These are phyloP conservation scores for Ophioninae sp. DNA, from an alignment of 2,888 invertebrate genomes.

Conservation along the genomic window DNA sequence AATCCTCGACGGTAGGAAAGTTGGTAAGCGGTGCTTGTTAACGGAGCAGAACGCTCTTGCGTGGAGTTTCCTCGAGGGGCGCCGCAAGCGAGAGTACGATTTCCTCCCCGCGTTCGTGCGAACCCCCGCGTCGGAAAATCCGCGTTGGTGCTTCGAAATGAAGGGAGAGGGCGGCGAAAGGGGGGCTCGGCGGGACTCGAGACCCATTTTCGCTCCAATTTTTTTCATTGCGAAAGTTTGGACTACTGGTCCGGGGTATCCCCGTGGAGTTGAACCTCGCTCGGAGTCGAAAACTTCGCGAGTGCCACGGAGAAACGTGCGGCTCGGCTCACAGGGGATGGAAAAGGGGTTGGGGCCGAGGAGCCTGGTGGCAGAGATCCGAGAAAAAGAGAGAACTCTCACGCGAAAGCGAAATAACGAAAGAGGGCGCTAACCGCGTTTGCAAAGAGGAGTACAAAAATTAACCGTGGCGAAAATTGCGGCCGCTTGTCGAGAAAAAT, in stretches of 20 bases:
- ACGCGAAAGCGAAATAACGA: not conserved
- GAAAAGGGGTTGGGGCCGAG: not conserved
- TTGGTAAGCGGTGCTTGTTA: conserved; percentile 62
- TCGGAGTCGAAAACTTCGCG: not conserved
- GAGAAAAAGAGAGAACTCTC: not conserved
- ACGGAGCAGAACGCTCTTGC: conserved; percentile 57
- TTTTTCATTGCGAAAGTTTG: not conserved
- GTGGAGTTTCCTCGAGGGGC: conserved; percentile 49
- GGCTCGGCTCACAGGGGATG: not conserved
- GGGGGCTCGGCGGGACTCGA: conserved; percentile 42
- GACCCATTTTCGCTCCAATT: conserved; percentile 58
- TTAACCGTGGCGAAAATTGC: not conserved
- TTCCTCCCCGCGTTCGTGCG: not conserved
- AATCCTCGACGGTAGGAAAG: conserved; percentile 57
- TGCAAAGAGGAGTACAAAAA: not conserved
- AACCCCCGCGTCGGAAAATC: not conserved
- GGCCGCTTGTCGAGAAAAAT: not conserved
- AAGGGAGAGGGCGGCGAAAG: too few relatives aligned
- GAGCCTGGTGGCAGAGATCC: too few relatives aligned
- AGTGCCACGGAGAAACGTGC: not conserved
- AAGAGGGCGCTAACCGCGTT: not conserved
- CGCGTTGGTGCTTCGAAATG: conserved; percentile 8
- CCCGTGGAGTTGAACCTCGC: not conserved
- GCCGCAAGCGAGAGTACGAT: conserved; percentile 1
- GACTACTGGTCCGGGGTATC: not conserved